Evolutionary conservation across 1,140 invertebrate genomes (phyloP).

Genomic region (Zaprionus capensis): DNA sequence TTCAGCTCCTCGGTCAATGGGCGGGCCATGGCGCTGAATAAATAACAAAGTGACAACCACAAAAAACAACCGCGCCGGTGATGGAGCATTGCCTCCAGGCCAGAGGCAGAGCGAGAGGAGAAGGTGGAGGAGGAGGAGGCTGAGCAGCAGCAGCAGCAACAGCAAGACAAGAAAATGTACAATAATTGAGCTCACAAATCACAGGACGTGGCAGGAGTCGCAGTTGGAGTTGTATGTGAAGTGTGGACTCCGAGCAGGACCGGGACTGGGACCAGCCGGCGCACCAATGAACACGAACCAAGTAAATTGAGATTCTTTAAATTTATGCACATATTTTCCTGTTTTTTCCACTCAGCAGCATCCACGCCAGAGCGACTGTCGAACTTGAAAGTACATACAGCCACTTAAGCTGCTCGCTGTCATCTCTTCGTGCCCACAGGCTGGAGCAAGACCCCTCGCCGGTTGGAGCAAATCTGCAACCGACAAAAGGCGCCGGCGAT

Average conservation of each 20-base stretch:
- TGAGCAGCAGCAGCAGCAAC: constrained; percentile 5
- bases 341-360: constrained; percentile 51
- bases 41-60: constrained; percentile 83
- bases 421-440: constrained; percentile 10
- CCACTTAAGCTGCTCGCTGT: constrained; percentile 72
- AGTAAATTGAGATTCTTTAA: constrained; percentile 82
- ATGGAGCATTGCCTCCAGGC: constrained; percentile 28
- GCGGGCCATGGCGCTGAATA: constrained; percentile 75
- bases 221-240: constrained; percentile 23
- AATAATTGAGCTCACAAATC: constrained; percentile 81
- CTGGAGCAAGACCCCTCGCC: constrained; percentile 14
- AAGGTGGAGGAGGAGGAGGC: constrained; percentile 3
- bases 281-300: constrained; percentile 71
- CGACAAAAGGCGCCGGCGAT: constrained; percentile 56
- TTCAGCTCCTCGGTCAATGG: constrained; percentile 54
- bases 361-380: constrained; percentile 3
- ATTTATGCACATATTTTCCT: constrained; percentile 80
- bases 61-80: constrained; percentile 76
- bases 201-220: constrained; percentile 53
- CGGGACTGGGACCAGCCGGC: constrained; percentile 45
- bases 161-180: constrained; percentile 65
- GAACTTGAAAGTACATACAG: constrained; percentile 57
- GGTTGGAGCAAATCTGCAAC: constrained; percentile 46
- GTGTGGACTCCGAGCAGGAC: constrained; percentile 29
- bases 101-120: background rate